Evolutionary conservation across 2,888 invertebrate genomes (phyloP), one percentile per base, ranked within the genome.

Genomic region (Byasa hedistus): DNA sequence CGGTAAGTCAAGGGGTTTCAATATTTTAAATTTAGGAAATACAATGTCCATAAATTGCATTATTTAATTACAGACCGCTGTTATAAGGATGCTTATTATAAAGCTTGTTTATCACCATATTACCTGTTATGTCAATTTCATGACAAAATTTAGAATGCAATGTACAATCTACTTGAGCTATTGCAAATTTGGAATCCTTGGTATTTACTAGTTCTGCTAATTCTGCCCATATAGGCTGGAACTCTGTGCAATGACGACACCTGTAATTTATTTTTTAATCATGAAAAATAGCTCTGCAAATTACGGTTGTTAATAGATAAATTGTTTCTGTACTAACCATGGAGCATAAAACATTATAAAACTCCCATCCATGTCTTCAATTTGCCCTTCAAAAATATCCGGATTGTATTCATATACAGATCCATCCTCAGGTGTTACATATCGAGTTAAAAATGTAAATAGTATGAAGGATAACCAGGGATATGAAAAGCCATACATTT

Each of bases 201-300:
- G 93, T 93, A 70, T 95, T 95, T 3, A 94, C 88, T 81, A 94
- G 90, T 80, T 95, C 94, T 0, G 95, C 95, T 65, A 97, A 83
- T 75, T 95, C 94, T 61, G 94, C 93, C 96, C 96, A 96, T 60
- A 94, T 95, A 27, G 96, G 96, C 32, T 93, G 92, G 65, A 97
- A 92, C 75, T 94, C 92, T 82, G 96, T 95, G 82, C 97, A 97
- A 81, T 97, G 96, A 0, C 95, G 95, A 79, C 97, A 97, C 97
- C 98, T 97, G 69, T 22, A 57, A 48, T n/a, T 39, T 59, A n/a
- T 48, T 21, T 24, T 59, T 32, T 12, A 7, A 48, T 48, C 5
- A 48, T 39, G 15, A n/a, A n/a, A 44, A 19, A 48, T 19, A 7
- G n/a, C 2, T 48, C 19, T 48, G 5, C 19, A n/a, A 48, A 48